Base-by-base conservation (phyloP, 2,888 invertebrate species). In the Schizotus pectinicornis region DNA sequence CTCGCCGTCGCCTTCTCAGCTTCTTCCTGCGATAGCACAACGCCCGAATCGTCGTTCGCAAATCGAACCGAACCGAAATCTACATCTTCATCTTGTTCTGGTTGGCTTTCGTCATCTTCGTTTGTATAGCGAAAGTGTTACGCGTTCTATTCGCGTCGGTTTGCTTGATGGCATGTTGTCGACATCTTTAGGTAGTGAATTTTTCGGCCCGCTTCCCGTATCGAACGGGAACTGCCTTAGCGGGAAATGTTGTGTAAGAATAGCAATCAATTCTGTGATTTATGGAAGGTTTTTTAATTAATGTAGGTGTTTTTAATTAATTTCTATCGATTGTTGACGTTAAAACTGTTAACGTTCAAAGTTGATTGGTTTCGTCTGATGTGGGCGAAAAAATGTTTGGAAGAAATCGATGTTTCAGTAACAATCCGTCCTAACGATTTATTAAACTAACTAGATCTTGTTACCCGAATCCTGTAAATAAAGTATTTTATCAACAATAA, bases 11-110 rank as follows among this genome's bases (percentile, higher is more conserved):
- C 76, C 78, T 78, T 69, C 77, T 80, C 72, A 80, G 81, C 62
- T 80, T 84, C 67, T 84, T 83, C 74, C 82, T 83, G 67, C 83
- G 84, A 80, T 84, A 80, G 77, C 75, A 68, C 36, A n/a, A 9
- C 34, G 22, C 31, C 14, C n/a, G 7, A n/a, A 36, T 11, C n/a
- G n/a, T 5, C 22, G 12, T n/a, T 3, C 7, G 37, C n/a, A 11
- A 52, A 35, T 42, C 31, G 33, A 38, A 47, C 35, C 42, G 33
- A 49, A 36, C 47, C 32, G 43, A 60, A 38, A 35, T 56, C 31
- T 48, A 42, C 39, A 57, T 61, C 38, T 61, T 61, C 30, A 52
- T 61, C 39, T 37, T 42, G 31, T 58, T 58, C 13, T 58, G 57
- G 51, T 41, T 50, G 36, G 55, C 46, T 13, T 47, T 61, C 34